Evolutionary conservation across 2,113 vertebrate genomes (phyloP).

Genomic region (Jaculus jaculus): DNA sequence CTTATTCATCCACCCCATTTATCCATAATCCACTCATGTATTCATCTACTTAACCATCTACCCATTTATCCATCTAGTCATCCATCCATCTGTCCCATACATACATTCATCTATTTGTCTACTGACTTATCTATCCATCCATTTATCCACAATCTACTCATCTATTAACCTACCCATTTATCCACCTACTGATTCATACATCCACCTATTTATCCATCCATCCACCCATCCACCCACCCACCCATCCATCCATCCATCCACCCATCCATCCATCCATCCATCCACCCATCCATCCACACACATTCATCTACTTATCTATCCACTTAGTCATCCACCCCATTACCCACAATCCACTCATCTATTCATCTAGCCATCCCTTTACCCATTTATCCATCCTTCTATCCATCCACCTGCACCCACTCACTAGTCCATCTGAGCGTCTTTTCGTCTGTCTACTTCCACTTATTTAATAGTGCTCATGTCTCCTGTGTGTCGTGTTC

Average conservation of each 20-base stretch:
- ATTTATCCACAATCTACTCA: neutral
- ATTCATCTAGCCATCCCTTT: neutral
- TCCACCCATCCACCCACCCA: neutral
- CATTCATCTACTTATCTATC: neutral
- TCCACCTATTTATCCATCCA: neutral
- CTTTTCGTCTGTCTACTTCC: neutral
- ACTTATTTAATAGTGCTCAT: neutral
- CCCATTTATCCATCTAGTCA: neutral
- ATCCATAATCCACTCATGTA: no score
- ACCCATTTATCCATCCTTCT: no score
- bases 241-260: accelerated
- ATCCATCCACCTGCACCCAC: neutral
- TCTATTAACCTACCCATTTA: no score
- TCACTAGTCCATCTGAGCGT: neutral
- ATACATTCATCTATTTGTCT: no score
- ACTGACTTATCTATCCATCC: neutral
- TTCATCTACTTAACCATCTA: no score
- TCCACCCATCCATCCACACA: no score
- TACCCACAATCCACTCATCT: no score
- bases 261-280: neutral
- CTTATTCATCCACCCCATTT: neutral
- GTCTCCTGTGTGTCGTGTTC: neutral
- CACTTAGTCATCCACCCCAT: no score
- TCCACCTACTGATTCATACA: no score
- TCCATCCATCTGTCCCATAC: neutral